A percentile compares a stretch with the other conserved stretches of the same genome.
These are phyloP conservation scores for Pipistrellus kuhlii DNA, from an alignment of 2,797 vertebrate genomes.

Conservation along the genomic window DNA sequence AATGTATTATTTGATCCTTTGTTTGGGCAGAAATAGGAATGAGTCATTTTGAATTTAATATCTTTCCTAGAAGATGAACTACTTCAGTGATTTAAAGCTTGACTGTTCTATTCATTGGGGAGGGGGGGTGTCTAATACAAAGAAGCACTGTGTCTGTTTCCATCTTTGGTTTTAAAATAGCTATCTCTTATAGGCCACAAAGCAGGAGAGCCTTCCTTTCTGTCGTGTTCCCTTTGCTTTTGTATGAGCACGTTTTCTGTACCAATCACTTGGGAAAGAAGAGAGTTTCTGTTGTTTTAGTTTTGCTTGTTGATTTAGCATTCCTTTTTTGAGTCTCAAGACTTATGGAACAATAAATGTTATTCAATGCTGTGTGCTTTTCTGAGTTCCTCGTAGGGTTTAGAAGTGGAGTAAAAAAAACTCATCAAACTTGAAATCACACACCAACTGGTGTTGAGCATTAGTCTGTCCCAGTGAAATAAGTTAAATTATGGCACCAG, in stretches of 20 bases:
- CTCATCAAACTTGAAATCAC: conserved; percentile 62
- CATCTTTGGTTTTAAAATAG: not conserved
- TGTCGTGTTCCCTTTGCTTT: conserved; percentile 39
- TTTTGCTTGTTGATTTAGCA: conserved; percentile 83
- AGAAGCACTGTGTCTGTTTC: conserved; percentile 13
- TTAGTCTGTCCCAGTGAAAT: conserved; percentile 85
- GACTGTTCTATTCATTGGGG: conserved; percentile 27
- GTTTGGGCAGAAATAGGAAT: conserved; percentile 31
- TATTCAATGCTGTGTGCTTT: conserved; percentile 82
- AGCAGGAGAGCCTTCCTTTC: not conserved
- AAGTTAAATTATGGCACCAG: conserved; percentile 88
- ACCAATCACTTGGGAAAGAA: conserved; percentile 75
- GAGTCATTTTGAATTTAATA: conserved; percentile 31
- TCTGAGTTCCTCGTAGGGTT: conserved; percentile 82
- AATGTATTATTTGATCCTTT: conserved; percentile 34
- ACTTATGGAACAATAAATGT: conserved; percentile 84
- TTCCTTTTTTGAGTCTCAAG: conserved; percentile 84
- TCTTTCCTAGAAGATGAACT: conserved; percentile 53
- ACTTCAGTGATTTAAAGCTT: conserved; percentile 27
- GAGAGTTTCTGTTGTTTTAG: conserved; percentile 74
- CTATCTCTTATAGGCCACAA: not conserved
- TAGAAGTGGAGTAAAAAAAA: conserved; percentile 79
- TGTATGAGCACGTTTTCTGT: conserved; percentile 71
- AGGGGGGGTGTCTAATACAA: not conserved
- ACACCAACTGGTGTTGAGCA: conserved; percentile 76